Base-by-base conservation (phyloP, 2,888 invertebrate genomes). In the Polymixis flavicincta region DNA sequence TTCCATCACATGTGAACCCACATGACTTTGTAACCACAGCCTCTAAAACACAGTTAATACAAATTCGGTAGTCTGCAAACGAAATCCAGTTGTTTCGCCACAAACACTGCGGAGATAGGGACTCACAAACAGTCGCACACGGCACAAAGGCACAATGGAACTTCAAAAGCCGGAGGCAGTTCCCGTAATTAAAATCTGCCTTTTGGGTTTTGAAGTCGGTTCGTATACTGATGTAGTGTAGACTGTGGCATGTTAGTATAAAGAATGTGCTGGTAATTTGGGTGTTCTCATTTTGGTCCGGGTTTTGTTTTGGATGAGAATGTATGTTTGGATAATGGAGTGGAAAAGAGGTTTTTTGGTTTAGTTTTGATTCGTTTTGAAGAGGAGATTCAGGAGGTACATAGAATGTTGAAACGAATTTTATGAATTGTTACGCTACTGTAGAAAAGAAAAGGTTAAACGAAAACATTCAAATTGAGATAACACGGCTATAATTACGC, bases 121-220 rank as follows among this genome's bases (percentile, higher is more conserved):
- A 69, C 75, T 76, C 80, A 74, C 84, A 84, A 84, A 86, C 86
- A 84, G 82, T 85, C 74, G 82, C 83, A 74, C 79, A 69, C 80
- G 76, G 72, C 74, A 83, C 87, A 87, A 87, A 87, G 87, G 86
- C 84, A 92, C 92, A 92, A 91, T 90, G 84, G 89, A 76, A 84
- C 85, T 77, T 71, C 82, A 76, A 82, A 80, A 65, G 84, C 88
- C 94, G 88, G 86, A 79, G 93, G 94, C 94, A 87, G 92, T 91
- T 91, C 88, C 88, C 92, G 93, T 95, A 95, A 96, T 96, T 95
- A 96, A 95, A 95, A 95, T 93, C 92, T 89, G 94, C 94, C 94
- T 93, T 95, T 95, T 93, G 92, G 93, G 90, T 92, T 91, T 87
- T 85, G 89, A 82, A 84, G 77, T 78, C 82, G 57, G 57, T 74